These are phyloP conservation scores for Astreopora myriophthalma DNA, from an alignment of 64 coral and sea anemone genomes.

Conservation along the genomic window DNA sequence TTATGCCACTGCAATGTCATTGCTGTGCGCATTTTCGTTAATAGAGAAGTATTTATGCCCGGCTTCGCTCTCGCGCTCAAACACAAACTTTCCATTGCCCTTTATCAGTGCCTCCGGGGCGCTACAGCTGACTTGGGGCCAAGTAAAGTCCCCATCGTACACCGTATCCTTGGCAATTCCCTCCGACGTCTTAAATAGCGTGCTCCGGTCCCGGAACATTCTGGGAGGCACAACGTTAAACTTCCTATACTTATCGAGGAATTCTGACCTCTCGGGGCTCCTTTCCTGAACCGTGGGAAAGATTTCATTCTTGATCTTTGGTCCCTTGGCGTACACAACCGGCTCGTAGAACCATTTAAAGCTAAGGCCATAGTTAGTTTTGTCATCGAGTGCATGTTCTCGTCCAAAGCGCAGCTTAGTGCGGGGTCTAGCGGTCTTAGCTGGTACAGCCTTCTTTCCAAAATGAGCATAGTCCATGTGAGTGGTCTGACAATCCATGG, in stretches of 20 bases:
- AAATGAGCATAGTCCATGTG: conserved; percentile 89
- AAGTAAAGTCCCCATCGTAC: conserved; percentile 74
- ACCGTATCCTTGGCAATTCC: conserved; percentile 63
- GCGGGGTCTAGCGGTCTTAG: conserved; percentile 76
- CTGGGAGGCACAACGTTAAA: conserved; percentile 84
- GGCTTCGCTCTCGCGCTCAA: conserved; percentile 86
- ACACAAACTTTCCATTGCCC: conserved; percentile 45
- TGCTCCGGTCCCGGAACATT: conserved; percentile 85
- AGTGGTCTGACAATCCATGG: conserved; percentile 75
- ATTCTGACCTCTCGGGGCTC: conserved; percentile 72
- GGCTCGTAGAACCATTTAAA: conserved; percentile 78
- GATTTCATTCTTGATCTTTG: conserved; percentile 82
- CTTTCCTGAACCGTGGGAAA: conserved; percentile 58
- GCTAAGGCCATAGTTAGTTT: conserved; percentile 78
- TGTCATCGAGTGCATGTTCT: conserved; percentile 79
- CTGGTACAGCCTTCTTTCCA: conserved; percentile 80
- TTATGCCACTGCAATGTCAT: conserved; percentile 15
- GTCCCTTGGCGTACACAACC: conserved; percentile 55
- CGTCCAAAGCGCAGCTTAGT: conserved; percentile 92
- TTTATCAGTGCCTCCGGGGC: conserved; percentile 47
- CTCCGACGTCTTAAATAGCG: conserved; percentile 85
- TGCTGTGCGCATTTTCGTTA: neutral
- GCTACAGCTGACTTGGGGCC: conserved; percentile 71
- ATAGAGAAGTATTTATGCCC: conserved; percentile 75
- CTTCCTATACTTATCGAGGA: conserved; percentile 90